Percentiles rank a stretch among this genome's conserved stretches.
Conservation (phyloP, 2,113 vertebrate genomes). For the Corythaeola cristata region DNA sequence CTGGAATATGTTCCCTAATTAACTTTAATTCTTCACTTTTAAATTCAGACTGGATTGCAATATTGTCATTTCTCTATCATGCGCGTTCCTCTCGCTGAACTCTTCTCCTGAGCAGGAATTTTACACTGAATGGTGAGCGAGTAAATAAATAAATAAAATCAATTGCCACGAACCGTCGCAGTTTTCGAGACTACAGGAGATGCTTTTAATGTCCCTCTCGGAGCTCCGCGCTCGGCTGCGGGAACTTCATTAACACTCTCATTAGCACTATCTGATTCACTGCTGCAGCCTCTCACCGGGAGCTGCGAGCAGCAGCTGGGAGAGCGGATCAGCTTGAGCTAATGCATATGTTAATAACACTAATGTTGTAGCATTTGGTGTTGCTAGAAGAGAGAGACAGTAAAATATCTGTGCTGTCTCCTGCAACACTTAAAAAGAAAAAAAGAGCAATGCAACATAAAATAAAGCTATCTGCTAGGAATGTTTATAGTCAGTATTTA, state of each 20-base stretch:
- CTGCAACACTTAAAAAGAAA: constrained; percentile 17
- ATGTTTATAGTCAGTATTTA: constrained; percentile 61
- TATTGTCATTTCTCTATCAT: background rate
- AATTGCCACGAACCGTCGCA: background rate
- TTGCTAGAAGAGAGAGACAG: constrained; percentile 37
- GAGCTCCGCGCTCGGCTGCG: constrained; percentile 4
- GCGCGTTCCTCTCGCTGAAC: background rate
- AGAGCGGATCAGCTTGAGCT: constrained; percentile 24
- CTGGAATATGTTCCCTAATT: constrained; percentile 35
- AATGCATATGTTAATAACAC: constrained; percentile 67
- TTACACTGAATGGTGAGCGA: fast-evolving
- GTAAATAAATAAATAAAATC: constrained; percentile 35
- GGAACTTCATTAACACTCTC: constrained; percentile 74
- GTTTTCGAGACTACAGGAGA: background rate
- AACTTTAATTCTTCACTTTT: background rate
- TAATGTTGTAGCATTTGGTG: constrained; percentile 53
- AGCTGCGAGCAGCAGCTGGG: constrained; percentile 33
- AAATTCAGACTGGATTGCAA: background rate
- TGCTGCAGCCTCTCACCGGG: constrained; percentile 37
- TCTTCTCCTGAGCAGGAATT: background rate
- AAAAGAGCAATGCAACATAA: background rate
- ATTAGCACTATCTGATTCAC: constrained; percentile 68
- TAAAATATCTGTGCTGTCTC: constrained; percentile 54
- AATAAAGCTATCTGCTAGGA: constrained; percentile 43
- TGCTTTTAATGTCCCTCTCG: constrained; percentile 44